Evolutionary conservation across 37 sponge, comb jelly and placozoan species (phyloP), one percentile per base, ranked within the genome.

Genomic region (Aplysina aerophoba): DNA sequence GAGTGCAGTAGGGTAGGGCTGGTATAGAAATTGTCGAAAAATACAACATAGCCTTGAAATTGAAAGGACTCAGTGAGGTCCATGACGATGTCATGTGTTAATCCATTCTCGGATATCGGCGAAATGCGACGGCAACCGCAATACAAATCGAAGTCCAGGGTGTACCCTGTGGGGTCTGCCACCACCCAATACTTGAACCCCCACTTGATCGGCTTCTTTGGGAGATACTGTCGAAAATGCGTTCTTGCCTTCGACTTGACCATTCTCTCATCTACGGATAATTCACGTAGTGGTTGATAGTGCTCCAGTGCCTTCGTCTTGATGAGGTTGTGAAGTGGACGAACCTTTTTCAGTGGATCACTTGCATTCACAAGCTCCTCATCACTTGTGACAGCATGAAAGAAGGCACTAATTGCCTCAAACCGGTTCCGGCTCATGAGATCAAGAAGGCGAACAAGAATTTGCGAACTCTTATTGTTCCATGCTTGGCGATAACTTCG

Each of bases 1-100:
- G 80, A 44, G 4, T 31, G 31, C 3, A 81, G 13, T 6, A 89
- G 83, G 11, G 31, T 21, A 19, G 83, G 78, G 38, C 81, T 71
- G 14, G 89, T 79, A 44, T 89, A 89, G 27, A 89, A 89, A 79
- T 89, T 89, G 81, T 89, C 86, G 0, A 35, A 8, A 57, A 84
- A 89, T 17, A 89, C 16, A 24, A n/a, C 11, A 72, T 89, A 89
- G 21, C 90, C 90, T 54, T 89, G 90, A 80, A 38, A 55, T 27
- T 35, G 39, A 66, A 37, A 85, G 6, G 69, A 25, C 3, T 71
- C 20, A 8, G 22, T 16, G 38, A 89, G 55, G 16, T 72, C 31
- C 31, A 73, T 58, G 19, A 89, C 89, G 11, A 84, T 82, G 64
- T 89, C 81, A 80, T 84, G 68, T 12, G 71, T 59, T 31, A 84